Conservation (phyloP, 2,888 invertebrate genomes). For the Minunthozetes semirufus region DNA sequence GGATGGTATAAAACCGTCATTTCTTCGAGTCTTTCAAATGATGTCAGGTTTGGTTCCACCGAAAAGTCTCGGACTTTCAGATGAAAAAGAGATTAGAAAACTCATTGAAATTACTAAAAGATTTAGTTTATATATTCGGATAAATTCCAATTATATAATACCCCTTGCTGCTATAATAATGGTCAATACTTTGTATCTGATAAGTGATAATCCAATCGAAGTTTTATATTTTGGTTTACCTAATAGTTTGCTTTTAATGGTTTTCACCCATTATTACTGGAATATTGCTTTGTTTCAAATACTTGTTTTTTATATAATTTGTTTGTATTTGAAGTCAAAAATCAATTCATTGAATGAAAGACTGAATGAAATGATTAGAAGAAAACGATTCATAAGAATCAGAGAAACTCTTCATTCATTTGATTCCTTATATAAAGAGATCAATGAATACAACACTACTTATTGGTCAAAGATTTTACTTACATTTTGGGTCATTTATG, state of each 20-base stretch:
- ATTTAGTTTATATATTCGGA: no score
- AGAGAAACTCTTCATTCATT: neutral
- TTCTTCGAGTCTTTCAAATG: neutral
- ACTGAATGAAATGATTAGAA: no score
- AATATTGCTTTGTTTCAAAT: neutral
- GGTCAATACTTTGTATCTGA: no score
- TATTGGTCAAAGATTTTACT: neutral
- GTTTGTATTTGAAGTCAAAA: neutral
- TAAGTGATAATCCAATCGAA: neutral
- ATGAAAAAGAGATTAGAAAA: neutral
- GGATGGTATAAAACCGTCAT: neutral
- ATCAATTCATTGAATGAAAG: neutral
- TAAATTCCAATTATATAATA: neutral
- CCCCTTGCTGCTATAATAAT: neutral
- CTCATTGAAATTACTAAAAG: neutral
- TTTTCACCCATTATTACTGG: neutral
- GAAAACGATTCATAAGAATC: no score
- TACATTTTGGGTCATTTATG: neutral
- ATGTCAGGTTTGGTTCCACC: neutral
- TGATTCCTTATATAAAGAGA: neutral
- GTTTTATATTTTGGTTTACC: neutral
- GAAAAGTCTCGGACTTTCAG: neutral
- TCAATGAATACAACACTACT: slow-evolving; percentile 4
- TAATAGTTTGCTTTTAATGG: no score
- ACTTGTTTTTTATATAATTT: neutral